Evolutionary conservation across 2,113 vertebrate genomes (phyloP), one percentile per base, ranked within the genome.

Genomic region (Rhynchopsitta pachyrhyncha): DNA sequence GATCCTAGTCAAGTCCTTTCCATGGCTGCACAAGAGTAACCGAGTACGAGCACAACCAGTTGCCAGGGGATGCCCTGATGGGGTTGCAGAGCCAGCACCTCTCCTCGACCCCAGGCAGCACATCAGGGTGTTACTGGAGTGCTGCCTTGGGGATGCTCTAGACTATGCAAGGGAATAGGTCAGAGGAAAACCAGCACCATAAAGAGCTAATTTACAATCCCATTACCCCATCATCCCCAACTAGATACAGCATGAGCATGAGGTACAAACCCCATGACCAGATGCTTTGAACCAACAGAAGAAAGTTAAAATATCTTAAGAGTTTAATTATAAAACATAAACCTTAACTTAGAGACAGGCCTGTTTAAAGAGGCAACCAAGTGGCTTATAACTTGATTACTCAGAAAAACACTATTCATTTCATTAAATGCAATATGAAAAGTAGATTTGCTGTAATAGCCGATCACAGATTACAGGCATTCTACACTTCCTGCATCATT

Each of bases 171-270:
- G 74, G 73, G 82, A 96, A 62, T 13, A 60, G 77, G 82, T 68
- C 75, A 86, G 90, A 95, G 84, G 67, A 91, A 80, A 94, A 86
- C 41, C 84, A 87, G 82, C 33, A 82, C 82, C 86, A 75, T 63
- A 76, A 92, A 95, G 86, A 78, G 68, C 80, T 94, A n/a, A 92
- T 94, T 95, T 93, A 93, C 86, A 95, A 41, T 28, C 69, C 92
- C 85, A 89, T 96, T 95, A 93, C 59, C 94, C 89, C 88, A 68
- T 87, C 90, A 67, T 24, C n/a, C 79, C 70, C 88, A 76, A 29
- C 75, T 76, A 29, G 17, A 85, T 4, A 27, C 70, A 79, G 79
- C 57, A 63, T 10, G 33, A 94, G 60, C 33, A 46, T 44, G 68
- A 63, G 64, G 79, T n/a, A 80, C 82, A 46, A 8, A 46, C 59